Evolutionary conservation across 2,888 invertebrate genomes (phyloP), one percentile per base, ranked within the genome.

Genomic region (Dermolepida albohirtum): DNA sequence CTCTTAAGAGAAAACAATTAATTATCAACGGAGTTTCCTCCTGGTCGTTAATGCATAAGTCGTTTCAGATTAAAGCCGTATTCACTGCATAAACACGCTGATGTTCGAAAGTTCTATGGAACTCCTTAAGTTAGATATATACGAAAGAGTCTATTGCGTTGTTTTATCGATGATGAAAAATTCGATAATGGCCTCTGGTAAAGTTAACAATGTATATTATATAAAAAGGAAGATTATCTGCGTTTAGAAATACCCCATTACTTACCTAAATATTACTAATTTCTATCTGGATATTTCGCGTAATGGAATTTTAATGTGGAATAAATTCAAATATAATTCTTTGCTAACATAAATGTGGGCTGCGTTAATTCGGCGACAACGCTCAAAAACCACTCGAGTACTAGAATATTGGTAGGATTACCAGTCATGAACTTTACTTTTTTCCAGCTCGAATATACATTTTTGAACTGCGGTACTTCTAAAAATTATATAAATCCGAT

Each of bases 281-380:
- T 27, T 27, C 22, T 50, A 8, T 22, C 49, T n/a, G 22, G 50
- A 27, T 27, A 27, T 34, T 34, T 34, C 34, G 34, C 34, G 34
- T 50, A 50, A 50, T 50, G 50, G 50, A 17, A 22, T 50, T 27
- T 50, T 50, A 50, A 50, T 50, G 50, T 17, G 22, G 50, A 50
- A 50, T 50, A 50, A 50, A 50, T 50, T 17, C 50, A 22, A 22
- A 22, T 27, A 47, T 47, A 34, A 34, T 34, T 34, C 34, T 34
- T 8, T 10, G 34, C 34, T 34, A 34, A 34, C 34, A 34, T 34
- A 10, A 34, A 34, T 7, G 34, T 34, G 34, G 10, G 34, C 6
- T 5, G 4, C 34, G 34, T 7, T 34, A 34, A 34, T 34, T 2
- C 34, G 34, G 6, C 34, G 34, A 34, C 34, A 34, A 34, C 34